Evolutionary conservation across 2,113 vertebrate genomes (phyloP).

Genomic region (Malurus cyaneus): DNA sequence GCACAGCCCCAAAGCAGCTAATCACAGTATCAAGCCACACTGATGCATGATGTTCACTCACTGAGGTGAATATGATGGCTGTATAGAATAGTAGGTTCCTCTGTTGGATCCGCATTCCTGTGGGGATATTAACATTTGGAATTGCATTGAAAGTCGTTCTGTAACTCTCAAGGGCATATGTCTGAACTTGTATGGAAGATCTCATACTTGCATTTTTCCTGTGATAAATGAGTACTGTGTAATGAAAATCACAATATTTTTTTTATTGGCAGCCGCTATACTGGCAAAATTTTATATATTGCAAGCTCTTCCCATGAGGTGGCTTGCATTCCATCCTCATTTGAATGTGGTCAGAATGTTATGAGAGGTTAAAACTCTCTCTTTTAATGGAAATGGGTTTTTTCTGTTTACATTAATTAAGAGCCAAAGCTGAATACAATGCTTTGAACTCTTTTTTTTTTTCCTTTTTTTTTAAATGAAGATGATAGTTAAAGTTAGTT

Average conservation of each 20-base stretch:
- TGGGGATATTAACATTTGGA: constrained; percentile 58
- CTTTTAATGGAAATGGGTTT: constrained; percentile 30
- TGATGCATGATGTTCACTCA: constrained; percentile 53
- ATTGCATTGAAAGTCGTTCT: constrained; percentile 57
- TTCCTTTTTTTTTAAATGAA: neutral
- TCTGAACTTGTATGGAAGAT: constrained; percentile 56
- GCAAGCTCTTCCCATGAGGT: neutral
- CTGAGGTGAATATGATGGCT: constrained; percentile 52
- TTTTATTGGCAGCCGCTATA: constrained; percentile 5
- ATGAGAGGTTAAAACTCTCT: constrained; percentile 35
- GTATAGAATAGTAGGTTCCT: neutral
- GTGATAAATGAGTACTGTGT: constrained; percentile 16
- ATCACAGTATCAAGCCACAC: constrained; percentile 40
- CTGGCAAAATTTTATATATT: constrained; percentile 7
- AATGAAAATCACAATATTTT: constrained; percentile 67
- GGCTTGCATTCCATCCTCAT: constrained; percentile 12
- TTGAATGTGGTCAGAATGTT: constrained; percentile 43
- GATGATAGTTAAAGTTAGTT: neutral
- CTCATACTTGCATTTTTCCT: constrained; percentile 48
- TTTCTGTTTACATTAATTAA: constrained; percentile 68
- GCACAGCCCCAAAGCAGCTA: constrained; percentile 4
- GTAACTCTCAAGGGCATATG: constrained; percentile 60
- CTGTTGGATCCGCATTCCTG: constrained; percentile 46
- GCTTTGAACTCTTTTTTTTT: neutral
- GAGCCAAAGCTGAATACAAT: neutral